Evolutionary conservation across 2,888 invertebrate genomes (phyloP), one percentile per base, ranked within the genome.

Genomic region (Fragum fragum): DNA sequence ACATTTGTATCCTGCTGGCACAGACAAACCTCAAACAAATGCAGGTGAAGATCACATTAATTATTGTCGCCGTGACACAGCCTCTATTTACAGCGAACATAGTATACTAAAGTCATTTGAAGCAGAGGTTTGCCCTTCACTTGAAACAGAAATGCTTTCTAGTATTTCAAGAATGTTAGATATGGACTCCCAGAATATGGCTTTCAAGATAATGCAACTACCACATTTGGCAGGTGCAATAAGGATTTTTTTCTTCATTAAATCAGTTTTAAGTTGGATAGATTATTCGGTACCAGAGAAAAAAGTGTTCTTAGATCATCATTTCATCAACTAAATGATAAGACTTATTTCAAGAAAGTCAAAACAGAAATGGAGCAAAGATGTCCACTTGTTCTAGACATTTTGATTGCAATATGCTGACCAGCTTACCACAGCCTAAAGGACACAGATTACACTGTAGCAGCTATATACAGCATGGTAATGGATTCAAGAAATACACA

Each of bases 371-470:
- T 57, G 57, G 28, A 57, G 23, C 26, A 57, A 57, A 26, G 57
- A 57, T 57, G 23, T 23, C 57, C 57, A 26, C 57, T 57, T 57
- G 57, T 57, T 57, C 57, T 57, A 28, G 57, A 57, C 14, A 57
- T 57, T 28, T 28, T 57, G 7, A 57, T 57, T 23, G 57, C 57
- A 57, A 57, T 57, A 26, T 57, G 57, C 18, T 26, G 21, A 14
- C 57, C 57, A 57, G 57, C 28, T 57, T 28, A 57, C 57, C 57
- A 57, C 57, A 26, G 18, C 1, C 26, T 57, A 26, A 57, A 57
- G 11, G 57, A 57, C 23, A 23, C 57, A 28, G 28, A 57, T 28
- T 57, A 26, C 28, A 57, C 57, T 28, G 57, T 57, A 28, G 57
- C 57, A 57, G 23, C 57, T 28, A 57, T 57, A 14, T 28, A 26